Base-by-base conservation (phyloP, 2,888 invertebrate species). In the Stomorhina lunata region DNA sequence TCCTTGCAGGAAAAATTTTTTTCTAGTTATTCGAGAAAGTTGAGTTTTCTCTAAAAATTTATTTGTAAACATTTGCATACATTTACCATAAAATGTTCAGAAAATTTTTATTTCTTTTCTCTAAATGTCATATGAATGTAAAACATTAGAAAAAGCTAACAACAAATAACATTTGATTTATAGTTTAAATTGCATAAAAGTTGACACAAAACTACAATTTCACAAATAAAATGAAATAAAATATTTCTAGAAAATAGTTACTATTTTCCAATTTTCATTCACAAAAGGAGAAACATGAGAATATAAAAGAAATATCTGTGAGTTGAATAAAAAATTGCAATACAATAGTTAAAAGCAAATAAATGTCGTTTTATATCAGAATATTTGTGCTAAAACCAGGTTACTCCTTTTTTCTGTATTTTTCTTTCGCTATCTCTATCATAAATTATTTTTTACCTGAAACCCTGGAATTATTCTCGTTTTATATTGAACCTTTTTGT, bases 181-280 rank as follows among this genome's bases (percentile, higher is more conserved):
- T 68, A 15, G 37, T 59, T 76, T 40, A 45, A 66, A 40, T 59
- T 68, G 37, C 57, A 48, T 17, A 59, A n/a, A 40, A 66, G 37
- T 34, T 48, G n/a, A 48, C 53, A 63, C 57, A 43, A n/a, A n/a
- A n/a, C n/a, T n/a, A 61, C 20, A 29, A 59, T 3, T n/a, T 3
- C n/a, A 61, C 0, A 3, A 43, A 10, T 22, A 57, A 43, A 57
- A n/a, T n/a, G n/a, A n/a, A n/a, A n/a, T n/a, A n/a, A 71, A 59
- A 4, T 10, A 15, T 22, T 25, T 9, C 12, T 48, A 2, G 15
- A 71, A 71, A 48, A 59, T 59, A 71, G 25, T 34, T 59, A 12
- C 32, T 17, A 5, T 72, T 45, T 34, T 45, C 9, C 22, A 32
- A 17, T 53, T 20, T 20, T 12, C 9, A 2, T 12, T 29, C 34